phyloP scores from a whole-genome alignment of 2,888 invertebrate species.

The Ormyrus rosae region DNA sequence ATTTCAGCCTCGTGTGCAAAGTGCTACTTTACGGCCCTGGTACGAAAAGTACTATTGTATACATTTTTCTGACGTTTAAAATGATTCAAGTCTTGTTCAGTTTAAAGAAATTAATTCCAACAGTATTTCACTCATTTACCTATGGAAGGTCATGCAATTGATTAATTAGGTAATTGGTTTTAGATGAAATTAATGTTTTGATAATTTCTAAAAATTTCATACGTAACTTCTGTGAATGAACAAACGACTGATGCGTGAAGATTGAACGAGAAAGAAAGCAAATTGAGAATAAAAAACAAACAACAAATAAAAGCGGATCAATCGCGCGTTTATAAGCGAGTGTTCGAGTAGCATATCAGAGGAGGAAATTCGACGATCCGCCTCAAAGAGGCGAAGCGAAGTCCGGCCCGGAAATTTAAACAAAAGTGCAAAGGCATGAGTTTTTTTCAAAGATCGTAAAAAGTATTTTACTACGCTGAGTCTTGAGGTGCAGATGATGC shows the following conservation, averaged over 20 bases:
- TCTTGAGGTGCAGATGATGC: conserved; percentile 32
- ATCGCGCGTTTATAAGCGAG: conserved; percentile 50
- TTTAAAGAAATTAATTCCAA: too few species aligned
- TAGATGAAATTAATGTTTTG: neutral
- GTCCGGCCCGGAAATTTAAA: neutral
- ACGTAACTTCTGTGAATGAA: conserved; percentile 35
- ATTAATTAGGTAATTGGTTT: conserved; percentile 27
- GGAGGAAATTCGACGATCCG: conserved; percentile 7
- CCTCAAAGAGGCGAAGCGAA: conserved; percentile 18
- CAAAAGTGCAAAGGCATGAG: conserved; percentile 24
- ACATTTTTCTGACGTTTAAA: too few species aligned
- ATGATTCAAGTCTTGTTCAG: too few species aligned
- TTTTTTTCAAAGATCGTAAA: conserved; percentile 38
- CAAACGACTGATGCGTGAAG: conserved; percentile 35
- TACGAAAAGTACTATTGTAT: too few species aligned
- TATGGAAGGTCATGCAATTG: conserved; percentile 17
- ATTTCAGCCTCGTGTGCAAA: too few species aligned
- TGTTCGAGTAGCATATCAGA: conserved; percentile 58
- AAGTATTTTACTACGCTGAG: conserved; percentile 51
- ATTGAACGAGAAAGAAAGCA: conserved; percentile 11
- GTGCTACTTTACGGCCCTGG: too few species aligned
- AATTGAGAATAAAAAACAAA: conserved; percentile 19
- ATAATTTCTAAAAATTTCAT: conserved; percentile 31
- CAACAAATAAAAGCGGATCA: conserved; percentile 44
- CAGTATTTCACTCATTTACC: neutral